Base-by-base conservation (phyloP, 2,888 invertebrate species). In the Folsomia manolachei region DNA sequence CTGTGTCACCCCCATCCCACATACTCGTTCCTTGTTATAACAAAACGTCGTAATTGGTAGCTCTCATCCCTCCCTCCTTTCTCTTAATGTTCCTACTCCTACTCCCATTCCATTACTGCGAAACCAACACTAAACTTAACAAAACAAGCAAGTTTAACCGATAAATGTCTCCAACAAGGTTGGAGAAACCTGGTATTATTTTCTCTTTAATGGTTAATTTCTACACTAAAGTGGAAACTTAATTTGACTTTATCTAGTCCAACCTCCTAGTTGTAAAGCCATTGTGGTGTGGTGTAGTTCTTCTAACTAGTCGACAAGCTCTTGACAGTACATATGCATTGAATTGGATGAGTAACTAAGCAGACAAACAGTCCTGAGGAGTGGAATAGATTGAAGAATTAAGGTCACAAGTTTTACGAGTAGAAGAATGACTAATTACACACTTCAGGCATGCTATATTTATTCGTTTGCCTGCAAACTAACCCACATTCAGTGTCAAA, bases 341-440 rank as follows among this genome's bases (percentile, higher is more conserved):
- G 64, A 64, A 27, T 64, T 26, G n/a, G n/a, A n/a, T n/a, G n/a
- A n/a, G n/a, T n/a, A n/a, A n/a, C n/a, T n/a, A n/a, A n/a, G n/a
- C n/a, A n/a, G n/a, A n/a, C n/a, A n/a, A n/a, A n/a, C n/a, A n/a
- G n/a, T n/a, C n/a, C n/a, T n/a, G n/a, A n/a, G n/a, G n/a, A n/a
- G n/a, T n/a, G n/a, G n/a, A n/a, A n/a, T n/a, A n/a, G n/a, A n/a
- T n/a, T n/a, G n/a, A n/a, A n/a, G n/a, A n/a, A n/a, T n/a, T n/a
- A n/a, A n/a, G n/a, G n/a, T n/a, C n/a, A n/a, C n/a, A n/a, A n/a
- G 18, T 24, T 21, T 25, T 63, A 24, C 14, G 66, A 27, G 60
- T 65, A 74, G 76, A 76, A 73, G 76, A 75, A 63, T 71, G 74
- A 75, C 76, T 78, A 78, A 78, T 76, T 76, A 74, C 69, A 75